Evolutionary conservation across 2,888 invertebrate genomes (phyloP), one percentile per base, ranked within the genome.

Genomic region (Diarsia mendica): DNA sequence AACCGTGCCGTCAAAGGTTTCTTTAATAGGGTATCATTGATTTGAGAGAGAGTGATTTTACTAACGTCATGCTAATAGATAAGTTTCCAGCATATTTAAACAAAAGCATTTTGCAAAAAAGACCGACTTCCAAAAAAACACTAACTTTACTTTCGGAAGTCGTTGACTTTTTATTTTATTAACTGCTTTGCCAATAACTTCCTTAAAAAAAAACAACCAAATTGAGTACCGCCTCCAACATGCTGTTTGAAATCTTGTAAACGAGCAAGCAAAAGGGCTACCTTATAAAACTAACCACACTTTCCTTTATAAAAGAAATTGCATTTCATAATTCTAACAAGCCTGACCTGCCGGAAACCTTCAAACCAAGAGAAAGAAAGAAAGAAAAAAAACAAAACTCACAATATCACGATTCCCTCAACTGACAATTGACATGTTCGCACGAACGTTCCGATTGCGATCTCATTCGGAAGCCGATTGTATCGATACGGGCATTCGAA

Each of bases 401-500:
- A 77, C 68, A 67, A 77, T 77, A 81, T 82, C 82, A 87, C 86
- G 87, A 78, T 77, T 83, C 72, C 49, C 61, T 58, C 55, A 66
- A 33, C 68, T 84, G 83, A 85, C 83, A 87, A 87, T 85, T 88
- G 88, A 87, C 87, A 84, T 88, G 90, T 90, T 90, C 89, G 90
- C 91, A 91, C 90, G 91, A 90, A 87, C 85, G 88, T 85, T 70
- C 33, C 81, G 91, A 92, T 92, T 80, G 86, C 87, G 76, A 90
- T 91, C 91, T 85, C 70, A 74, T 85, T 91, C 91, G 86, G 90
- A 87, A 90, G 88, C 85, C 87, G 92, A 92, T 91, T 73, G 74
- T 89, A 92, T 91, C 92, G 77, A 83, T 72, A 71, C 82, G 65
- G 79, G 82, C 78, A 79, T 76, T 80, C 82, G 83, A 87, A 86